Percentiles rank a stretch among this genome's conserved stretches.
These are phyloP conservation scores for Lithodes maja DNA, from an alignment of 2,888 invertebrate genomes.

Conservation along the genomic window DNA sequence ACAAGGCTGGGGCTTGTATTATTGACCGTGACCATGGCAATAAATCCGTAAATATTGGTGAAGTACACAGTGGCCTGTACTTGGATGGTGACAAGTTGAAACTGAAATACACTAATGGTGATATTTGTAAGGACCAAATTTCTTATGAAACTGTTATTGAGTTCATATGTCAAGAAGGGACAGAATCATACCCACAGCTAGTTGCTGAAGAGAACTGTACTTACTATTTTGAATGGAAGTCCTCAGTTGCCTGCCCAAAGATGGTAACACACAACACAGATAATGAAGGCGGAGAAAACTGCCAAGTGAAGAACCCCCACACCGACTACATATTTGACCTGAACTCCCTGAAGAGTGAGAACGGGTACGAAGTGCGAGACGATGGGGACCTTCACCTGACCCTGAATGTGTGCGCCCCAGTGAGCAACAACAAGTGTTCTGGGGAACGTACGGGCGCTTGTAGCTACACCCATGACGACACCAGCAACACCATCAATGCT, in stretches of 20 bases:
- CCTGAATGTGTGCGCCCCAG: constrained; percentile 63
- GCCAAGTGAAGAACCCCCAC: constrained; percentile 46
- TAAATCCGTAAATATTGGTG: constrained; percentile 57
- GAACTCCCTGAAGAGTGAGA: constrained; percentile 48
- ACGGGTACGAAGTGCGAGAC: constrained; percentile 37
- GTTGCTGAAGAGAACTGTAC: constrained; percentile 57
- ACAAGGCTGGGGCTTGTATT: constrained; percentile 65
- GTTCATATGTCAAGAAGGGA: constrained; percentile 57
- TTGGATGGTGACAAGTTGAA: constrained; percentile 60
- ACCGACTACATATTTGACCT: constrained; percentile 60
- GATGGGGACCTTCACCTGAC: constrained; percentile 19
- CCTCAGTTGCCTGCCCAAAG: constrained; percentile 59
- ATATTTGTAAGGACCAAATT: constrained; percentile 40
- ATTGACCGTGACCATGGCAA: constrained; percentile 56
- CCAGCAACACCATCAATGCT: constrained; percentile 33
- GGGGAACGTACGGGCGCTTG: constrained; percentile 49
- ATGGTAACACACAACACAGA: not conserved
- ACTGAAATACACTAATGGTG: constrained; percentile 60
- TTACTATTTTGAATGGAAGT: constrained; percentile 61
- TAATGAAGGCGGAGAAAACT: constrained; percentile 36
- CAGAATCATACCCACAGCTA: constrained; percentile 52
- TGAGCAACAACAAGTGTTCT: constrained; percentile 44
- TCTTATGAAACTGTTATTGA: constrained; percentile 57
- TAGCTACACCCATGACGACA: constrained; percentile 18
- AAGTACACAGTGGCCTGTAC: constrained; percentile 61